Conservation (phyloP, 2,113 vertebrate genomes). For the Corythornis vintsioides region DNA sequence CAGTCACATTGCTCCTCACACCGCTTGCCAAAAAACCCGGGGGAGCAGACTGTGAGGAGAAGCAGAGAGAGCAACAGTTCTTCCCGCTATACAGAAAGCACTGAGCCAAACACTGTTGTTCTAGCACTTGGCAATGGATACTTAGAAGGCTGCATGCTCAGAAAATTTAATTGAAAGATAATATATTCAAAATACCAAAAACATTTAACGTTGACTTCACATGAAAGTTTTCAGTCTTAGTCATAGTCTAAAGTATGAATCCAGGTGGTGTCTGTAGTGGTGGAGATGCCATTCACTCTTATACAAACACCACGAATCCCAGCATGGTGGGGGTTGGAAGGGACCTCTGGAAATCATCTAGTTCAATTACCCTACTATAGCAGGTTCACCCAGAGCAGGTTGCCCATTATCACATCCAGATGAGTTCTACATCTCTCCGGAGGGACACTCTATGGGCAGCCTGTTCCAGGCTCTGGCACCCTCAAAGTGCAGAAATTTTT, state of each 20-base stretch:
- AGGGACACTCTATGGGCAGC: background rate
- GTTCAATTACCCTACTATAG: background rate
- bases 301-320: background rate
- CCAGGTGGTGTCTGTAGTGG: background rate
- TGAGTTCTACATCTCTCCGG: background rate
- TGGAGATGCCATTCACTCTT: background rate
- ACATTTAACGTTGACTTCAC: accelerated
- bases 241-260: background rate
- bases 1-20: conserved; percentile 33
- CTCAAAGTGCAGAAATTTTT: background rate
- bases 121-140: accelerated
- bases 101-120: background rate
- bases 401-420: background rate
- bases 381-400: background rate
- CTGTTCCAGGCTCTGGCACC: background rate
- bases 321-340: background rate
- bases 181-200: background rate
- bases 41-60: background rate
- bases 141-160: background rate
- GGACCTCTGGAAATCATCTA: background rate
- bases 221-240: background rate
- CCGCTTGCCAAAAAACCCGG: background rate
- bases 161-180: background rate
- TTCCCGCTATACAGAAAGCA: background rate
- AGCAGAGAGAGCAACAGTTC: background rate